A percentile compares a stretch with the other conserved stretches of the same genome.
phyloP scores from a whole-genome alignment of 2,888 invertebrate species.

The Pharmacophagus antenor region DNA sequence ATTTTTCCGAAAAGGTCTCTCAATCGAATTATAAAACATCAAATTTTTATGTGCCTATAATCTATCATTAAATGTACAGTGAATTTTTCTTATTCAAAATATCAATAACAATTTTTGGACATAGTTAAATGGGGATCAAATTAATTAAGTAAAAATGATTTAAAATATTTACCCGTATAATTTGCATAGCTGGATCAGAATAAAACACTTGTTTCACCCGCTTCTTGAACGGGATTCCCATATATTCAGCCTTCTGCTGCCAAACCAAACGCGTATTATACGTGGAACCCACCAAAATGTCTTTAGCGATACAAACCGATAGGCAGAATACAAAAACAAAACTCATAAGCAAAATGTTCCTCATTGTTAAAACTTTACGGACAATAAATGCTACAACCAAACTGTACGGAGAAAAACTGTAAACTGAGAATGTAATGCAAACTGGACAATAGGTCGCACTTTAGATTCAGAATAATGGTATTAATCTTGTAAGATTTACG shows the following conservation, averaged over 20 bases:
- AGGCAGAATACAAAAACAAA: slow-evolving; percentile 43
- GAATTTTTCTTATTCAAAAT: no score
- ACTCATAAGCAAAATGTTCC: slow-evolving; percentile 43
- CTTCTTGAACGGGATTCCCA: slow-evolving; percentile 58
- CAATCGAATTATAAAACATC: no score
- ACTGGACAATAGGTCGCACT: not conserved
- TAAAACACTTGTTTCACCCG: slow-evolving; percentile 63
- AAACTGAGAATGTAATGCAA: slow-evolving; percentile 9
- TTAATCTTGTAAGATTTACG: not conserved
- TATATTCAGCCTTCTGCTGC: slow-evolving; percentile 59
- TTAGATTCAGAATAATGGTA: slow-evolving; percentile 8
- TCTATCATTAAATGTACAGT: no score
- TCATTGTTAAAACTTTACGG: slow-evolving; percentile 42
- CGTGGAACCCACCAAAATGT: slow-evolving; percentile 56
- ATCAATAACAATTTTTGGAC: no score
- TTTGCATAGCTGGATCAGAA: slow-evolving; percentile 51
- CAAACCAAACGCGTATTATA: slow-evolving; percentile 50
- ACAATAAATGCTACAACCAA: slow-evolving; percentile 14
- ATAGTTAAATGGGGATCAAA: no score
- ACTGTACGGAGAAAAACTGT: slow-evolving; percentile 12
- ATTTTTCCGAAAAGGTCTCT: no score
- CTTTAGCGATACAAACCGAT: slow-evolving; percentile 46
- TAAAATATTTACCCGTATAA: slow-evolving; percentile 44
- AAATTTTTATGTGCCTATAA: no score
- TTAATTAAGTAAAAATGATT: not conserved